These are phyloP conservation scores for Oceanodroma tethys DNA, from an alignment of 2,113 vertebrate species.

Conservation along the genomic window DNA sequence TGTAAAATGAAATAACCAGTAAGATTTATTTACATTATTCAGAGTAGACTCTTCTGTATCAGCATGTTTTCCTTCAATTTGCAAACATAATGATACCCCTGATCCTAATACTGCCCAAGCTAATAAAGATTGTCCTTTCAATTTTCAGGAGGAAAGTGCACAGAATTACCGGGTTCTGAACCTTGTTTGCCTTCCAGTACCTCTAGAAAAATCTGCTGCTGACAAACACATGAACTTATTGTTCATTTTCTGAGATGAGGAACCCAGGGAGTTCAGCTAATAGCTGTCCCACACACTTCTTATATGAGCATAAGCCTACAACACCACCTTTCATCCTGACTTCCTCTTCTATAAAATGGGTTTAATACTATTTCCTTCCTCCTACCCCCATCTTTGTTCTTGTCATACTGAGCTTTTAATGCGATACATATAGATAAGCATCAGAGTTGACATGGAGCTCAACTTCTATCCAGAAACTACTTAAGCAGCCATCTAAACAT, in stretches of 20 bases:
- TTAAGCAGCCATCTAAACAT: not conserved
- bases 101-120: not conserved
- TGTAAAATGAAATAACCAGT: not conserved
- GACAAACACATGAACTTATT: not conserved
- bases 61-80: not conserved
- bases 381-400: not conserved
- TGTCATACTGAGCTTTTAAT: not conserved
- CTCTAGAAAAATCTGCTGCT: not conserved
- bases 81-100: not conserved
- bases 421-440: not conserved
- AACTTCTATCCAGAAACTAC: not conserved
- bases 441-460: not conserved
- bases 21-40: not conserved
- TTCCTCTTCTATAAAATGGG: not conserved
- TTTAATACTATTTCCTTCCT: slow-evolving; percentile 3
- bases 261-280: not conserved
- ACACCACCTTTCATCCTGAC: not conserved
- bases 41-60: not conserved
- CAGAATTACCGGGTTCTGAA: not conserved
- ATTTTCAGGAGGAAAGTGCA: not conserved
- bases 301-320: not conserved
- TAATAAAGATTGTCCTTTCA: not conserved
- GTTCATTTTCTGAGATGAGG: not conserved
- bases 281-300: not conserved
- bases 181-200: not conserved